Percentiles rank a stretch among this genome's conserved stretches.
Evolutionary conservation across 2,888 invertebrate genomes (phyloP).

Genomic region (Odiellus spinosus): DNA sequence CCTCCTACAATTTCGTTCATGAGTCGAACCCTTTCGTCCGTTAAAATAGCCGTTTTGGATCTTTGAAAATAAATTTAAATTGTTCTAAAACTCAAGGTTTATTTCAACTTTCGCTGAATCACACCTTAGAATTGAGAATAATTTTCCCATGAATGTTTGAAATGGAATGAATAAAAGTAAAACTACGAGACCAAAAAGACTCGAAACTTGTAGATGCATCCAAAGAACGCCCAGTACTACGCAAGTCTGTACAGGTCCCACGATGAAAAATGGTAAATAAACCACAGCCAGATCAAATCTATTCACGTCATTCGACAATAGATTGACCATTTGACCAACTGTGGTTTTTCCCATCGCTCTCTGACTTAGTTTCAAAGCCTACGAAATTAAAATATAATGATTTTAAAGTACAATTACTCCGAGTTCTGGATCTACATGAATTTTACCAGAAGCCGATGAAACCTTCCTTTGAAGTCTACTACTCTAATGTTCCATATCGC

Average conservation of each 20-base stretch:
- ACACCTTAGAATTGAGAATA: constrained; percentile 39
- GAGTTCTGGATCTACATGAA: no score
- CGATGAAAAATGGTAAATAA: constrained; percentile 78
- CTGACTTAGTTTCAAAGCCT: constrained; percentile 43
- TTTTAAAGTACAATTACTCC: no score
- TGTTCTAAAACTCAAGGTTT: no score
- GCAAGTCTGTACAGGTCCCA: constrained; percentile 65
- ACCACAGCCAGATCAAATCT: constrained; percentile 66
- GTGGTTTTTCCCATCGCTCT: constrained; percentile 70
- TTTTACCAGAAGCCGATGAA: no score
- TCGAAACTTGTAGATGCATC: constrained; percentile 49
- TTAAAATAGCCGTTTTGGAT: constrained; percentile 60
- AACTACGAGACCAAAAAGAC: constrained; percentile 57
- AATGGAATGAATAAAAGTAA: constrained; percentile 64
- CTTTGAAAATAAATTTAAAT: not conserved
- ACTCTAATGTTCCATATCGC: no score
- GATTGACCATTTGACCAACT: constrained; percentile 78
- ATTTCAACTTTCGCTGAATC: no score
- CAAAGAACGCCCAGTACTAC: constrained; percentile 66
- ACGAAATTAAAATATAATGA: constrained; percentile 17
- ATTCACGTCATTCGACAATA: constrained; percentile 85
- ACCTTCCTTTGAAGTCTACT: no score
- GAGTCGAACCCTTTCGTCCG: constrained; percentile 73
- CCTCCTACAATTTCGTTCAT: constrained; percentile 91
- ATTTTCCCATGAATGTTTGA: constrained; percentile 44